Base-by-base conservation (phyloP, 30 jellyfish, hydroid and myxozoan species). In the Morbakka virulenta region DNA sequence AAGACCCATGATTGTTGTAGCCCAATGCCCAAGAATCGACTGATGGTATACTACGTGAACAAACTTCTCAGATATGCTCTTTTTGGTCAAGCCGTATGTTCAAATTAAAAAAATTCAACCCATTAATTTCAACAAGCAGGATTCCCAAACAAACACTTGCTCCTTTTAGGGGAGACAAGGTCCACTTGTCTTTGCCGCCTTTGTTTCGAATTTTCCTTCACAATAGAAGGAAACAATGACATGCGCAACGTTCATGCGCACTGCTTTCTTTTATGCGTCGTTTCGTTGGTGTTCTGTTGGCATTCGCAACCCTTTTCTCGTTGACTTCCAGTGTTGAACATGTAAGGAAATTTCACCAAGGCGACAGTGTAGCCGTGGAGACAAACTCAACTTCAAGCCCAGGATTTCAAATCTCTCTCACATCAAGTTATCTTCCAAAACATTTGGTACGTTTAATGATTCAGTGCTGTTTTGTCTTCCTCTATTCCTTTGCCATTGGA, bases 341-440 rank as follows among this genome's bases (percentile, higher is more conserved):
- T 41, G 57, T 9, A 41, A 41, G 57, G 57, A 41, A 72, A 75
- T 67, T 93, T 93, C 99, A 87, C 99, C 99, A 87, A 87, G 99
- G 99, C 95, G 96, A 93, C 95, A 81, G 85, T 87, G 99, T 93
- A 93, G 95, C 88, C 99, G 89, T 86, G 99, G 94, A 91, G 99
- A 93, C 99, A 85, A 84, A 82, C 86, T 93, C 99, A 82, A 86
- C 69, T 84, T 82, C 96, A 68, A 61, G 74, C 96, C 92, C 91
- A 78, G 95, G 98, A 84, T 76, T 83, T 83, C 50, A 6, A 17
- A 41, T 9, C 57, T 41, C 13, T 41, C 57, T n/a, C n/a, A n/a
- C 57, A 41, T 41, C 9, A 41, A 41, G 57, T 41, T 41, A 41
- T 41, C 17, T 41, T 6, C 57, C 13, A 41, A 41, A 41, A 41